Base-by-base conservation (phyloP, 37 sponge, comb jelly and placozoan species). In the Haliclona indistincta region DNA sequence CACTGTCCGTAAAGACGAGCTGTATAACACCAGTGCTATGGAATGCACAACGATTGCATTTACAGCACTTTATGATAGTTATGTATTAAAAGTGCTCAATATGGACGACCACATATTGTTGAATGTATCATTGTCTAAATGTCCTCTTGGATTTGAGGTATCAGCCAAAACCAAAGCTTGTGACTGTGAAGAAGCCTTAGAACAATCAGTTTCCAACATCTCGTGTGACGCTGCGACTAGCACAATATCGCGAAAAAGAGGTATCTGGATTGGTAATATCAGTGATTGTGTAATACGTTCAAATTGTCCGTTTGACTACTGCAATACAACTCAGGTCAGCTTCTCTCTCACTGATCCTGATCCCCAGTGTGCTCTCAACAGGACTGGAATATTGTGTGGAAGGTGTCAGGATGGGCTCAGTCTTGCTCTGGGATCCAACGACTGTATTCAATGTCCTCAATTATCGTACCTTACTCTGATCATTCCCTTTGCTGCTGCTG, bases 381-480 rank as follows among this genome's bases (percentile, higher is more conserved):
- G 60, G 25, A 25, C 60, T 25, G 60, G 60, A 6, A n/a, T 58
- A 8, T 26, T 58, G 26, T 58, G 60, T 58, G 60, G 60, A n/a
- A 20, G n/a, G 60, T 58, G 60, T 58, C 26, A 20, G 13, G 60
- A 58, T 25, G 60, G 60, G n/a, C 60, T n/a, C 60, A 58, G 60
- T 20, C 25, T 58, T 7, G n/a, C n/a, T 20, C 28, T 58, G 25
- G 60, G 60, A 25, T 58, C 60, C 11, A 58, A 58, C 60, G n/a
- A 20, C 26, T 58, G 60, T 58, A 26, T 6, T 6, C 6, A 58
- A 6, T 58, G 60, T 58, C 11, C 22, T 58, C 11, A 58, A 20
- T n/a, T n/a, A n/a, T n/a, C 13, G 6, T 58, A n/a, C n/a, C 22
- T 58, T 6, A 25, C 60, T 6, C 28, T 58, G 7, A 58, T 58